A percentile compares a stretch with the other conserved stretches of the same genome.
phyloP scores from a whole-genome alignment of 2,888 invertebrate species.

The Amphimallon solstitiale region DNA sequence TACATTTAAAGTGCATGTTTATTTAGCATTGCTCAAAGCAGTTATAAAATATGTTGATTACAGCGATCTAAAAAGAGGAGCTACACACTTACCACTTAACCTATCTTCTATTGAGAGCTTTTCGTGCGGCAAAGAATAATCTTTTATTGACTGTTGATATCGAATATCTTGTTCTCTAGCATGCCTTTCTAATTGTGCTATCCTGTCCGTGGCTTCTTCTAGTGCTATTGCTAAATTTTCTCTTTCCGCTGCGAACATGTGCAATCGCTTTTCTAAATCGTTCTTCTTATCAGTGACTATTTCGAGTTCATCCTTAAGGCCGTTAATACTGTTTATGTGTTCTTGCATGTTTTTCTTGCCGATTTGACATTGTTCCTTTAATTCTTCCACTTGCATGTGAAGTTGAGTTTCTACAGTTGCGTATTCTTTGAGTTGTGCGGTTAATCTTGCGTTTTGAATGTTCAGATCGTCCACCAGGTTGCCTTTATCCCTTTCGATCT shows the following conservation, averaged over 20 bases:
- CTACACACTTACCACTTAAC: conserved; percentile 63
- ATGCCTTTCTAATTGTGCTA: conserved; percentile 85
- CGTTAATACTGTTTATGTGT: conserved; percentile 88
- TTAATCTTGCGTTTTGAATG: conserved; percentile 82
- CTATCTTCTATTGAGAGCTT: conserved; percentile 60
- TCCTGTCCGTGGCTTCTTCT: conserved; percentile 91
- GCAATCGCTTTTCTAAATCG: conserved; percentile 85
- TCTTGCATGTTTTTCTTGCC: conserved; percentile 73
- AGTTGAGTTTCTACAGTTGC: conserved; percentile 83
- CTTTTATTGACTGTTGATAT: conserved; percentile 57
- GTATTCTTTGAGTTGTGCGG: conserved; percentile 81
- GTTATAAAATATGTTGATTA: conserved; percentile 5
- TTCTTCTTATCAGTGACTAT: conserved; percentile 83
- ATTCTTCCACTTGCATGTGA: conserved; percentile 79
- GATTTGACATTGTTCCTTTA: conserved; percentile 85
- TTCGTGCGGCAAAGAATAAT: conserved; percentile 60
- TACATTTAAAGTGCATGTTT: not conserved
- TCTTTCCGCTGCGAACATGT: conserved; percentile 80
- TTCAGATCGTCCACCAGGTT: conserved; percentile 83
- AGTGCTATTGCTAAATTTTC: conserved; percentile 81
- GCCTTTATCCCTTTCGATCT: conserved; percentile 83
- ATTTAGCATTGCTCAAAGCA: not conserved
- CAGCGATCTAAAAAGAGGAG: not conserved
- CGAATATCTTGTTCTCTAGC: conserved; percentile 79
- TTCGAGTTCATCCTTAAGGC: conserved; percentile 87